Base-by-base conservation (phyloP, 2,888 invertebrate genomes). In the Rhimphoctona megacephalus region DNA sequence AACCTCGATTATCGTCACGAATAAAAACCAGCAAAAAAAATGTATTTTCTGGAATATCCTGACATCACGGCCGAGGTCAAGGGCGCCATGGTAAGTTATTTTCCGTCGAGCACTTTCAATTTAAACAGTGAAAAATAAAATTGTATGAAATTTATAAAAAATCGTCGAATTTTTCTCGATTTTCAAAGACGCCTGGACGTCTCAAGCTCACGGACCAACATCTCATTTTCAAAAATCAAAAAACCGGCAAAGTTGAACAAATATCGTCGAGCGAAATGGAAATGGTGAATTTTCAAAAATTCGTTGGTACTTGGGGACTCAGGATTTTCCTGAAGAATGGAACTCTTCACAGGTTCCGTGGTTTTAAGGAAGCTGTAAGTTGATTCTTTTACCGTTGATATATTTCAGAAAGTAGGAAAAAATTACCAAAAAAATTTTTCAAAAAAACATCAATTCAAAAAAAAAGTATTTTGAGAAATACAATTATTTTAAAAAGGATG, bases 221-320 rank as follows among this genome's bases (percentile, higher is more conserved):
- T 90, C 97, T 99, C 52, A 96, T 98, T 72, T 99, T 99, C 94
- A 99, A 99, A 94, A 99, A 99, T 94, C 97, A 96, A 89, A 99
- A 98, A 95, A 99, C 99, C 0, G 99, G 99, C 2, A 99, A 99
- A 95, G 98, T 99, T 0, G 99, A 99, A 93, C 98, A 98, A 93
- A 97, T 99, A 88, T 95, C 96, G 52, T 96, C 97, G 0, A 95
- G 96, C 72, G 99, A 99, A 90, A 97, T 99, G 91, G 98, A 99
- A 79, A 95, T 97, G 82, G 98, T 98, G 0, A 98, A 98, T 94
- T 99, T 99, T 95, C 97, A 99, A 93, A 97, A 98, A 92, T 97
- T 99, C 90, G 98, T 98, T 52, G 97, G 98, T 30, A 97, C 97
- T 0, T 98, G 97, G 96, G 99, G 99, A 0, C 94, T 99, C 2